Evolutionary conservation across 2,888 invertebrate species (phyloP).

Genomic region (Anoplius nigerrimus): DNA sequence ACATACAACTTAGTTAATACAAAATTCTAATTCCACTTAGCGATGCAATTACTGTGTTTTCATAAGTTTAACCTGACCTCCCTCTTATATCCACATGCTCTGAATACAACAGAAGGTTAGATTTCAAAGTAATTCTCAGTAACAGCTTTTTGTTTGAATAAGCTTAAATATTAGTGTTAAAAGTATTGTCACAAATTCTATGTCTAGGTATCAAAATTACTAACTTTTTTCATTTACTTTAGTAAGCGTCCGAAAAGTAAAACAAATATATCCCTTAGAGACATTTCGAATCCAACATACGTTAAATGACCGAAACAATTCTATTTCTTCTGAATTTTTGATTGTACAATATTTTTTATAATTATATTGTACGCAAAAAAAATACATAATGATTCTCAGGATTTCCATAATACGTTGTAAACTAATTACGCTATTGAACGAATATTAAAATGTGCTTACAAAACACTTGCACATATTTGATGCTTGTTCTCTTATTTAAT

Average conservation of each 20-base stretch:
- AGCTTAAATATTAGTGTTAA: neutral
- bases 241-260: too few relatives aligned
- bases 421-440: neutral
- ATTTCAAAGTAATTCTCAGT: constrained; percentile 18
- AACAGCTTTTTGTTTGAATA: constrained; percentile 20
- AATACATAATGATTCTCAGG: neutral
- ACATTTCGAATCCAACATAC: constrained; percentile 5
- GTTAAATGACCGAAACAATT: neutral
- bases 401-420: neutral
- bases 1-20: constrained; percentile 2
- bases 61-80: constrained; percentile 8
- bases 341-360: neutral
- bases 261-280: too few relatives aligned
- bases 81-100: constrained; percentile 14
- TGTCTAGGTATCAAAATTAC: too few relatives aligned
- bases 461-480: too few relatives aligned
- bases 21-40: neutral
- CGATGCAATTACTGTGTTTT: constrained; percentile 16
- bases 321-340: neutral
- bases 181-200: neutral
- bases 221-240: too few relatives aligned
- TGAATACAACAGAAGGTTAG: constrained; percentile 28
- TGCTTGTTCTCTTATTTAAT: too few relatives aligned
- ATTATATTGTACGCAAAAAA: too few relatives aligned
- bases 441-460: too few relatives aligned